Evolutionary conservation across 2,888 invertebrate genomes (phyloP).

Genomic region (Empis livida): DNA sequence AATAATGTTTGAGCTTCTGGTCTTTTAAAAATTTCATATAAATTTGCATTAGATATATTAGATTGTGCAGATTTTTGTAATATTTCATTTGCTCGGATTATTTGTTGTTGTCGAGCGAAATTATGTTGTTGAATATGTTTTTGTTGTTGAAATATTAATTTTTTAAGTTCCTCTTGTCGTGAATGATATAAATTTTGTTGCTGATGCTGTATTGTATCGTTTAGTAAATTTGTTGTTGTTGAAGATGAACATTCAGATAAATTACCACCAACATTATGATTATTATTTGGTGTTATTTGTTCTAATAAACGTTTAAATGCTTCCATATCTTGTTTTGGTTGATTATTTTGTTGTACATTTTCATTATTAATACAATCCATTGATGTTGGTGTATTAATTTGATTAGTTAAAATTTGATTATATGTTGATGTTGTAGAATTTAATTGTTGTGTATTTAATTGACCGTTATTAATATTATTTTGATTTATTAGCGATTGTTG

Average conservation of each 20-base stretch:
- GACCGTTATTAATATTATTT: neutral
- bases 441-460: neutral
- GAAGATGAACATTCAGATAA: constrained; percentile 8
- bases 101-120: constrained; percentile 19
- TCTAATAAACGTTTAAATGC: constrained; percentile 61
- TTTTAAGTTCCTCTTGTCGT: constrained; percentile 6
- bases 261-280: neutral
- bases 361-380: constrained; percentile 12
- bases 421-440: constrained; percentile 1
- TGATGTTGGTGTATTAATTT: neutral
- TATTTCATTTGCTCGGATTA: constrained; percentile 1
- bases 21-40: constrained; percentile 47
- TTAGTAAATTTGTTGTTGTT: constrained; percentile 2
- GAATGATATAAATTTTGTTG: constrained; percentile 8
- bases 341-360: constrained; percentile 22
- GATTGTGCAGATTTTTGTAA: constrained; percentile 4
- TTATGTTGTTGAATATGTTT: constrained; percentile 8
- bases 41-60: neutral
- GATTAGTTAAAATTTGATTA: neutral
- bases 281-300: constrained; percentile 18
- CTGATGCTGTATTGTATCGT: constrained; percentile 9
- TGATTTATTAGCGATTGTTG: neutral
- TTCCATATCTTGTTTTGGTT: constrained; percentile 51
- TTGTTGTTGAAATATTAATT: constrained; percentile 3
- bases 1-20: constrained; percentile 68